Conservation (phyloP, 2,888 invertebrate genomes). For the Hemicrepidius hirtus region DNA sequence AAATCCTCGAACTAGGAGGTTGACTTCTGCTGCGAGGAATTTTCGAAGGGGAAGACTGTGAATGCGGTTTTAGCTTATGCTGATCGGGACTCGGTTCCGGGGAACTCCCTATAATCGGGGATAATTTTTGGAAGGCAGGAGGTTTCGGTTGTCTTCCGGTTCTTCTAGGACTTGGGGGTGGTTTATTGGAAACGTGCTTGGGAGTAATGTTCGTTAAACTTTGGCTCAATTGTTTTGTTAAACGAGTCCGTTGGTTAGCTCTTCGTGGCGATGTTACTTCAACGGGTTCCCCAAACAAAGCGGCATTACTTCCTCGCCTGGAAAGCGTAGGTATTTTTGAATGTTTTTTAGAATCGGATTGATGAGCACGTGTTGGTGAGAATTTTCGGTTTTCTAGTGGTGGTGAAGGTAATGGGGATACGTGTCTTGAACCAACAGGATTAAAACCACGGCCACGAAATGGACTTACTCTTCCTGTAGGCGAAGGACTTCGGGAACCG, state of each 20-base stretch:
- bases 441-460: conserved; percentile 71
- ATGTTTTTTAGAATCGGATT: conserved; percentile 24
- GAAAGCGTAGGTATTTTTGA: conserved; percentile 65
- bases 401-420: conserved; percentile 67
- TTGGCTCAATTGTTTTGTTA: conserved; percentile 57
- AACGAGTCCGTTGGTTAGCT: conserved; percentile 66
- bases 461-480: conserved; percentile 69
- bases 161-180: conserved; percentile 35
- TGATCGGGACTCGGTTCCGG: conserved; percentile 68
- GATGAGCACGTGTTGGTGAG: neutral
- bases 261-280: neutral
- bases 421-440: conserved; percentile 69
- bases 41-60: conserved; percentile 59
- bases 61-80: conserved; percentile 60
- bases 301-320: conserved; percentile 59
- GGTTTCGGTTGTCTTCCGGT: conserved; percentile 51
- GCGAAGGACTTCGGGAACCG: conserved; percentile 67
- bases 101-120: conserved; percentile 70
- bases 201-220: conserved; percentile 41
- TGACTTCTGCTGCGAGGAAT: conserved; percentile 62
- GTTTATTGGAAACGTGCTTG: conserved; percentile 41
- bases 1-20: conserved; percentile 63
- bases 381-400: conserved; percentile 51
- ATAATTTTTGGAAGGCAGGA: conserved; percentile 66
- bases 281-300: conserved; percentile 63